Base-by-base conservation (phyloP, 2,888 invertebrate genomes). In the Pseudococcus viburni region DNA sequence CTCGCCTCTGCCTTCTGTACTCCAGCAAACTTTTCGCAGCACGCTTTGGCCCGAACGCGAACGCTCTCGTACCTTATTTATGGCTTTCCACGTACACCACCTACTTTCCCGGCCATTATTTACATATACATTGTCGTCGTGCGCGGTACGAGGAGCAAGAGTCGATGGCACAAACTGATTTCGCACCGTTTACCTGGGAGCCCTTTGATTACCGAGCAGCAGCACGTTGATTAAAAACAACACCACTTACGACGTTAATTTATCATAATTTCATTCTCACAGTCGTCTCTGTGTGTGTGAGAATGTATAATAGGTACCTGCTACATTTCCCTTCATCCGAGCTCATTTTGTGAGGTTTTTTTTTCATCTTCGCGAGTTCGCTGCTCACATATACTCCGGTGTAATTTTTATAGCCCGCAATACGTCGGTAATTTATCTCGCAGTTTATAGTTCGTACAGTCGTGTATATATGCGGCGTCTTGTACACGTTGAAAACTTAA, bases 161-260 rank as follows among this genome's bases (percentile, higher is more conserved):
- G 19, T 64, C 64, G 64, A 64, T 64, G 64, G 64, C 64, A 64
- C 64, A 64, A 64, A 64, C 64, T 64, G 64, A 64, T 64, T 64
- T 22, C 19, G 22, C 64, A 22, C 64, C 64, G 64, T 64, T 64
- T 64, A 64, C 64, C 64, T 64, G 64, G 22, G 64, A 9, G 64
- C 22, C 6, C 64, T 64, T 64, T 64, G 64, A 64, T 64, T 64
- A 64, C 22, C 22, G 64, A 64, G 64, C 64, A 22, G 64, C 11
- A 64, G 64, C 64, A 64, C 64, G 73, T 73, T 73, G 73, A 73
- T 73, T 73, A 73, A 73, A 73, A 73, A 73, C 73, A 73, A 26
- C 73, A 19, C 73, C 73, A 33, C 33, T 73, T 73, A 73, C 73
- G 73, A 33, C 17, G 73, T 73, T 73, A 73, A 73, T 73, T 73